Percentiles rank a stretch among this genome's conserved stretches.
Evolutionary conservation across 1,140 invertebrate species (phyloP).

Genomic region (Drosophila bipectinata): DNA sequence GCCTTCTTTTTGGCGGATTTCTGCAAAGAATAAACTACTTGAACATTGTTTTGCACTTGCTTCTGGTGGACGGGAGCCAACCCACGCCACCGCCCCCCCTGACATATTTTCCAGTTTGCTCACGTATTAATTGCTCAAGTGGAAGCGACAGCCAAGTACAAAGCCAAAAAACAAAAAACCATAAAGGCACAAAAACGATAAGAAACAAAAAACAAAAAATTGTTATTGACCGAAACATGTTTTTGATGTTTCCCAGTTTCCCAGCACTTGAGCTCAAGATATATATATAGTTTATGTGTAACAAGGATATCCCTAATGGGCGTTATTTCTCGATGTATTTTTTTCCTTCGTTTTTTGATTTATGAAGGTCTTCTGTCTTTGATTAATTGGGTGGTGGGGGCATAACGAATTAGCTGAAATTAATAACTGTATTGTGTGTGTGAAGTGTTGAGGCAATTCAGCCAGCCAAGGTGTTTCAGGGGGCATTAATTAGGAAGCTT

Average conservation of each 20-base stretch:
- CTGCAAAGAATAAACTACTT: constrained; percentile 58
- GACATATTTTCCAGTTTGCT: constrained; percentile 76
- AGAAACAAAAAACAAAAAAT: constrained; percentile 16
- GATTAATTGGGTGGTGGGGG: constrained; percentile 25
- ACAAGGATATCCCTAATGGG: constrained; percentile 53
- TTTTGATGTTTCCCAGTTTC: constrained; percentile 67
- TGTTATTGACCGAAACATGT: constrained; percentile 74
- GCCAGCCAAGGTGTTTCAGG: constrained; percentile 11
- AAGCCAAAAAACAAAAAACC: constrained; percentile 30
- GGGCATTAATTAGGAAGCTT: not conserved
- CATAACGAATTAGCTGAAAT: constrained; percentile 29
- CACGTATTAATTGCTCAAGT: constrained; percentile 81
- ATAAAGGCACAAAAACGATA: constrained; percentile 21
- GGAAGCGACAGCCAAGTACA: constrained; percentile 65
- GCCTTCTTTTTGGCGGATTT: constrained; percentile 22
- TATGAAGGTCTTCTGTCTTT: constrained; percentile 39
- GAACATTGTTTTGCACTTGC: constrained; percentile 78
- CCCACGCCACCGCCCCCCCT: constrained; percentile 19
- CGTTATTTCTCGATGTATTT: constrained; percentile 11
- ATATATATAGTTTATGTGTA: constrained; percentile 15
- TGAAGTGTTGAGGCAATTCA: constrained; percentile 20
- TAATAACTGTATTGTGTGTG: constrained; percentile 30
- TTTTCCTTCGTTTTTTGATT: constrained; percentile 41
- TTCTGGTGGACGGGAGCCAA: constrained; percentile 25
- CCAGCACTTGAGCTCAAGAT: constrained; percentile 34